phyloP scores from a whole-genome alignment of 2,888 invertebrate genomes.

The Parelbella ahira region DNA sequence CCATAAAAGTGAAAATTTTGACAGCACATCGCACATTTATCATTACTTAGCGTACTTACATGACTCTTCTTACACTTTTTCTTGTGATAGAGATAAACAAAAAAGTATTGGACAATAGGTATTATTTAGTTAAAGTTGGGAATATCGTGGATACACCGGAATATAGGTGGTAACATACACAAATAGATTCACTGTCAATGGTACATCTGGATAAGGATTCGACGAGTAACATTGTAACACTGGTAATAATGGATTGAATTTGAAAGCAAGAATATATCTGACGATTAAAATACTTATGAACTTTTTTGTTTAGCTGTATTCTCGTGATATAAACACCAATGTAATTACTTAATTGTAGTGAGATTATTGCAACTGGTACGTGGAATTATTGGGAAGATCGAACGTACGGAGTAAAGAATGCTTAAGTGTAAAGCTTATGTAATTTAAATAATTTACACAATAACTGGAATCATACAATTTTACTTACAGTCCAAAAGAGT shows the following conservation, averaged over 20 bases:
- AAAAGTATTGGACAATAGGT: conserved; percentile 1
- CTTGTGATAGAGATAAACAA: conserved; percentile 12
- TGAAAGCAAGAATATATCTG: too few relatives aligned
- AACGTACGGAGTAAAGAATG: too few relatives aligned
- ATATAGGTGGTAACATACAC: not conserved
- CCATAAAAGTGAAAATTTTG: conserved; percentile 47
- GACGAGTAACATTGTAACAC: too few relatives aligned
- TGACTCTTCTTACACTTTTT: conserved; percentile 24
- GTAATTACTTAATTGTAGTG: conserved; percentile 20
- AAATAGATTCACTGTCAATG: conserved; percentile 1
- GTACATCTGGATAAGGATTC: too few relatives aligned
- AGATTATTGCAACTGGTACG: conserved; percentile 20
- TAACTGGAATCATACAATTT: too few relatives aligned
- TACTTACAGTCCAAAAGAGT: not conserved
- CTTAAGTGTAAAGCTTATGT: too few relatives aligned
- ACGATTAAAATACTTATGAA: too few relatives aligned
- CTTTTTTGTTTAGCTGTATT: conserved; percentile 19
- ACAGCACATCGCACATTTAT: conserved; percentile 36
- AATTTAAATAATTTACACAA: too few relatives aligned
- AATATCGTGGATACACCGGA: too few relatives aligned
- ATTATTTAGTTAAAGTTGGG: too few relatives aligned
- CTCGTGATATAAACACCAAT: conserved; percentile 1
- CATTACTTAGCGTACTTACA: conserved; percentile 28
- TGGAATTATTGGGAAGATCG: too few relatives aligned
- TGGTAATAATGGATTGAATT: too few relatives aligned